Evolutionary conservation across 2,888 invertebrate genomes (phyloP).

Genomic region (Metellina segmentata): DNA sequence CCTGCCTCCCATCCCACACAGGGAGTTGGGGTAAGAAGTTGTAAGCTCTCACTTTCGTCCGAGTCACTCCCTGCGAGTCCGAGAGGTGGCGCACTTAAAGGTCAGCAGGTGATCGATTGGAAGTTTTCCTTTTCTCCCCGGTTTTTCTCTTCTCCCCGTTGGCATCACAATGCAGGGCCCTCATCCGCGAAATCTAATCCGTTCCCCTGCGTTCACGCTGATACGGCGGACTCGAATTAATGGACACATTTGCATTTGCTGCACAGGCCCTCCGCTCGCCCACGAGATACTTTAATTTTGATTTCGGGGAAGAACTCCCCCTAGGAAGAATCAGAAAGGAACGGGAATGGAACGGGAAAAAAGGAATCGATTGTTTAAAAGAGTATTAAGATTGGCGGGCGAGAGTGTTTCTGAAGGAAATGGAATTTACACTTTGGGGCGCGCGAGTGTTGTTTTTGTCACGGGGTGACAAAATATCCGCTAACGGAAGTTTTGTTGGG

Average conservation of each 20-base stretch:
- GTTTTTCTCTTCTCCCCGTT: slow-evolving; percentile 45
- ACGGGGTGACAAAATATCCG: background rate
- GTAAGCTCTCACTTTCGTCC: slow-evolving; percentile 21
- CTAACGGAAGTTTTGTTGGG: background rate
- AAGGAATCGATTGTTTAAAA: slow-evolving; percentile 14
- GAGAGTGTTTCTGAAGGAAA: background rate
- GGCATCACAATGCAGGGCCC: slow-evolving; percentile 52
- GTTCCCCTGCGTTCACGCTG: slow-evolving; percentile 60
- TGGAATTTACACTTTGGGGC: background rate
- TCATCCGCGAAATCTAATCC: slow-evolving; percentile 68
- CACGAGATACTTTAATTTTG: slow-evolving; percentile 40
- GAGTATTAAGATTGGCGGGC: background rate
- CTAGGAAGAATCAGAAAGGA: background rate
- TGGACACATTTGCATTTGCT: slow-evolving; percentile 60
- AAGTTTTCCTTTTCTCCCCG: slow-evolving; percentile 55
- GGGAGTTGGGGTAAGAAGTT: background rate
- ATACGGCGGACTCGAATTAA: slow-evolving; percentile 58
- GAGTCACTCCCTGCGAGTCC: slow-evolving; percentile 44
- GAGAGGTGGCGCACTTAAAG: slow-evolving; percentile 71
- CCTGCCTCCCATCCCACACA: background rate
- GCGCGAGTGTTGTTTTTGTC: background rate
- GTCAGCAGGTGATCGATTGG: slow-evolving; percentile 69
- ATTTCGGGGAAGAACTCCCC: slow-evolving; percentile 2
- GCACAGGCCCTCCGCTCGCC: background rate
- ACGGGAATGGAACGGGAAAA: background rate